Conservation (phyloP, 2,113 vertebrate species). For the Caloenas nicobarica region DNA sequence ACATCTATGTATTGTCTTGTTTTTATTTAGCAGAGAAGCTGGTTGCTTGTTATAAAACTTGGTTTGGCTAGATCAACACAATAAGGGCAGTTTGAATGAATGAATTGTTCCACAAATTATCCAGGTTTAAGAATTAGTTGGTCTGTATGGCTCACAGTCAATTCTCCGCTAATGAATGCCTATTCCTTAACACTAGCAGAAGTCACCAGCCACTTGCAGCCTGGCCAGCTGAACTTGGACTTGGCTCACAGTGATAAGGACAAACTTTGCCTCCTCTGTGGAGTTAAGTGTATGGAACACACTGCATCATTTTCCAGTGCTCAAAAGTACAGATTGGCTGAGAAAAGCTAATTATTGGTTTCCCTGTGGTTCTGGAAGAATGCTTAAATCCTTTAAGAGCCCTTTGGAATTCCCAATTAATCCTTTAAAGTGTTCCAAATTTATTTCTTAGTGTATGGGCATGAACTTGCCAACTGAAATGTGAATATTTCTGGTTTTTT, state of each 20-base stretch:
- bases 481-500: not conserved
- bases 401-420: not conserved
- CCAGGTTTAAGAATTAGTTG: not conserved
- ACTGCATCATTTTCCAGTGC: not conserved
- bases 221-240: not conserved
- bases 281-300: not conserved
- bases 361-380: not conserved
- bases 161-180: not conserved
- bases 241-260: not conserved
- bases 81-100: not conserved
- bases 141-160: not conserved
- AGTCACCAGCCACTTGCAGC: not conserved
- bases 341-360: conserved; percentile 23
- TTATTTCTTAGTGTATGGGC: not conserved
- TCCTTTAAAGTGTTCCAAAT: not conserved
- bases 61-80: not conserved
- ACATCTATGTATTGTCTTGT: not conserved
- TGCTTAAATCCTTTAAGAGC: not conserved
- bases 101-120: not conserved
- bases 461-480: not conserved
- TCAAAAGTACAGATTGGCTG: not conserved
- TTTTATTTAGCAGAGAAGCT: not conserved
- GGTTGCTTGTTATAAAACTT: not conserved
- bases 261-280: not conserved
- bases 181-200: not conserved